Percentiles rank a stretch among this genome's conserved stretches.
These are phyloP conservation scores for Tetragnatha montana DNA, from an alignment of 2,888 invertebrate genomes.

Conservation along the genomic window DNA sequence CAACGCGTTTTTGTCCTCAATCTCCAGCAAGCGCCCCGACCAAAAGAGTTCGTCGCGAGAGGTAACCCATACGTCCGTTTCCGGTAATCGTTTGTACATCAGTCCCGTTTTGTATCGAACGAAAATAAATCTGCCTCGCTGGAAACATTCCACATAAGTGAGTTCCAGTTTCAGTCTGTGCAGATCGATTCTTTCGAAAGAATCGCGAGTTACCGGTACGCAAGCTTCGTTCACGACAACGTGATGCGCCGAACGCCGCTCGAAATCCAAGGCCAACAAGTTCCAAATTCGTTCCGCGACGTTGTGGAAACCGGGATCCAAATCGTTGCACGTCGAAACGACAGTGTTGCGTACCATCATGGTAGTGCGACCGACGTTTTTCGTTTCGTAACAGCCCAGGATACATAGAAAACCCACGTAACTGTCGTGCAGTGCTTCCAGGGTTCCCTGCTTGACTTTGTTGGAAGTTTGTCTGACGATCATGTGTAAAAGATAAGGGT, in stretches of 20 bases:
- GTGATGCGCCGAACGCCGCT: not conserved
- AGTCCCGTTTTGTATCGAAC: slow-evolving; percentile 23
- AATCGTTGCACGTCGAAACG: slow-evolving; percentile 21
- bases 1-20: not conserved
- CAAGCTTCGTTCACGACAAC: slow-evolving; percentile 51
- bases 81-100: not conserved
- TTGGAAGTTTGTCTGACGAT: slow-evolving; percentile 26
- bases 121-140: not conserved
- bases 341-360: slow-evolving; percentile 33
- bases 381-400: slow-evolving; percentile 26
- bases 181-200: not conserved
- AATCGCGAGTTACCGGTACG: slow-evolving; percentile 8
- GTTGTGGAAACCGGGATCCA: slow-evolving; percentile 24
- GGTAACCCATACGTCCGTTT: slow-evolving; percentile 9
- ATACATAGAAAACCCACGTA: slow-evolving; percentile 31
- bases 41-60: slow-evolving; percentile 16
- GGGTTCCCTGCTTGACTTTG: slow-evolving; percentile 16
- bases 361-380: slow-evolving; percentile 23
- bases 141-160: not conserved
- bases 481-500: slow-evolving; percentile 14
- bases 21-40: not conserved
- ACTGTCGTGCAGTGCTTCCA: slow-evolving; percentile 7
- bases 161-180: not conserved
- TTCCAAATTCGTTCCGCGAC: not conserved
- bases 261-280: not conserved